Percentiles rank a stretch among this genome's conserved stretches.
Conservation (phyloP, 1,140 invertebrate species). For the Bombus sibiricus region DNA sequence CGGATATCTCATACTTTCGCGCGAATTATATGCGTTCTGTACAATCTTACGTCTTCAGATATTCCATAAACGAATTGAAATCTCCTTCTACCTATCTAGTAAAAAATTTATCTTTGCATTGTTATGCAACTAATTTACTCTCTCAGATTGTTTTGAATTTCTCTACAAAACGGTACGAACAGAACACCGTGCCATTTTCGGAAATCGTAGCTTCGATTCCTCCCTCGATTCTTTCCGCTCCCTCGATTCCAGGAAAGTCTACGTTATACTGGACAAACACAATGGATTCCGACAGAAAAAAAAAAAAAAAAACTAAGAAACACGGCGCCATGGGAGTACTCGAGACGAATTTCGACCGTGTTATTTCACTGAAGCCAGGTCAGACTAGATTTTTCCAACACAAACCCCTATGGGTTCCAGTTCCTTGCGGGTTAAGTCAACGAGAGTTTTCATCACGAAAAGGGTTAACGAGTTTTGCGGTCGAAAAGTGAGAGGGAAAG, state of each 20-base stretch:
- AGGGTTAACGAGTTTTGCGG: slow-evolving; percentile 66
- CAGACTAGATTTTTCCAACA: not conserved
- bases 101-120: too few species aligned
- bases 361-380: slow-evolving; percentile 27
- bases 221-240: not conserved
- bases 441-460: slow-evolving; percentile 51
- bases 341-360: slow-evolving; percentile 43
- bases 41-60: too few species aligned
- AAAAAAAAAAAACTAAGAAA: not conserved
- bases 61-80: too few species aligned
- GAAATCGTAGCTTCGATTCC: not conserved
- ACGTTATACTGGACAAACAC: not conserved
- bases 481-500: not conserved
- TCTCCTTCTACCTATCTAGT: too few species aligned
- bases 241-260: not conserved
- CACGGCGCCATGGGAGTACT: slow-evolving; percentile 51
- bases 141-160: too few species aligned
- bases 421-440: slow-evolving; percentile 1
- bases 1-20: too few species aligned
- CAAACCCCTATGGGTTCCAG: not conserved
- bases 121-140: too few species aligned
- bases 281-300: not conserved
- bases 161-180: too few species aligned
- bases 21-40: too few species aligned
- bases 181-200: too few species aligned